These are phyloP conservation scores for Leptopterna dolabrata DNA, from an alignment of 2,888 invertebrate genomes.

Conservation along the genomic window DNA sequence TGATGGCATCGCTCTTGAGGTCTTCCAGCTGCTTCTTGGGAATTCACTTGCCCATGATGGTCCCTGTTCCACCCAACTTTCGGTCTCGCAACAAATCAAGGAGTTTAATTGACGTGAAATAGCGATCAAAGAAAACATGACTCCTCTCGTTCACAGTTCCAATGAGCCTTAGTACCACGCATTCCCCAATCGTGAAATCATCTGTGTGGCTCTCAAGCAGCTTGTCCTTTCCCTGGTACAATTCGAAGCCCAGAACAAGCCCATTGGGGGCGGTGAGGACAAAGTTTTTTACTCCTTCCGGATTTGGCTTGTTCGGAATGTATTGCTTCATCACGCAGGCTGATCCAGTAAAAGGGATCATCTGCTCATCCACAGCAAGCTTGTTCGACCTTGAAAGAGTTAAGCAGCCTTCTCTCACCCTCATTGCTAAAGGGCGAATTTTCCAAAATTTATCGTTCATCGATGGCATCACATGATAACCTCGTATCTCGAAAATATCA, in stretches of 20 bases:
- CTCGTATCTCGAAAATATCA: no score
- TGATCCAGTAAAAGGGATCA: neutral
- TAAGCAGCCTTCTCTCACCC: neutral
- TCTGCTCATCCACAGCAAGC: neutral
- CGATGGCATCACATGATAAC: no score
- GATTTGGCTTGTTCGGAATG: neutral
- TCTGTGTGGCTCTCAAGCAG: neutral
- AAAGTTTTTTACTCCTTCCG: neutral
- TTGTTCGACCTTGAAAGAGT: neutral
- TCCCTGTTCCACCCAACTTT: neutral
- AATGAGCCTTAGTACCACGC: neutral
- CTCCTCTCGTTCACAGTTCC: neutral
- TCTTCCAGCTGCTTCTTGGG: neutral
- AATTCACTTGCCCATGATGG: neutral
- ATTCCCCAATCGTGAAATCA: neutral
- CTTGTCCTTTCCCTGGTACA: neutral
- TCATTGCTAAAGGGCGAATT: neutral
- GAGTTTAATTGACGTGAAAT: no score
- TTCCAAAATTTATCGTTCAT: neutral
- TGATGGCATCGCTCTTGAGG: neutral
- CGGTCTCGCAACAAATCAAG: neutral
- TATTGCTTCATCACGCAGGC: neutral
- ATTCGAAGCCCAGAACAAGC: neutral
- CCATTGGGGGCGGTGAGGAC: neutral
- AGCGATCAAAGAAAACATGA: neutral